Percentiles rank a stretch among this genome's conserved stretches.
Evolutionary conservation across 2,888 invertebrate genomes (phyloP).

Genomic region (Xiphydria camelus): DNA sequence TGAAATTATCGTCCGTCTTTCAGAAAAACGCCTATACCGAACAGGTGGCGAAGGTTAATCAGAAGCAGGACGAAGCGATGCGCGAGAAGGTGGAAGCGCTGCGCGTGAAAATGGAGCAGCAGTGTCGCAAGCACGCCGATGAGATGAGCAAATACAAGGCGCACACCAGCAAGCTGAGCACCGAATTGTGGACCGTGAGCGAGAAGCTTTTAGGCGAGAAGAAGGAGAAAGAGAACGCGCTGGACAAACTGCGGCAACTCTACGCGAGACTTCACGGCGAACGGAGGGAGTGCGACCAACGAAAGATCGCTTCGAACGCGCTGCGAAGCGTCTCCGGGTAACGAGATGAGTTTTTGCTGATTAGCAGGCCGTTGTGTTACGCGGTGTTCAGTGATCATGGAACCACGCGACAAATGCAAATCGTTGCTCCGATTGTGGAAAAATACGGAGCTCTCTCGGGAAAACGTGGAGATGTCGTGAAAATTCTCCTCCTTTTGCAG

Average conservation of each 20-base stretch:
- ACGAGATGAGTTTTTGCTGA: not conserved
- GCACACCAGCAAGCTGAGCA: conserved; percentile 61
- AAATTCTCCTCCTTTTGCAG: no score
- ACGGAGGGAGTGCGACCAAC: no score
- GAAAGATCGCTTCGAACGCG: no score
- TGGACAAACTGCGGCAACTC: conserved; percentile 48
- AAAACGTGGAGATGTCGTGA: no score
- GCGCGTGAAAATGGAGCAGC: conserved; percentile 44
- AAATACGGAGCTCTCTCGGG: no score
- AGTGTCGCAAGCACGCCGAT: conserved; percentile 47
- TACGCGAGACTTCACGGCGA: no score
- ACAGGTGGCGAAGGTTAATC: conserved; percentile 62
- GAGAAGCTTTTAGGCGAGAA: conserved; percentile 65
- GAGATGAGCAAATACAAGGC: conserved; percentile 60
- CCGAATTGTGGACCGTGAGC: conserved; percentile 66
- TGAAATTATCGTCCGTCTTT: no score
- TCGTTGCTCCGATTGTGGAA: no score
- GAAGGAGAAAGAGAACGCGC: conserved; percentile 62
- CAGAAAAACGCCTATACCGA: conserved; percentile 63
- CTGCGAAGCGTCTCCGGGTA: not conserved
- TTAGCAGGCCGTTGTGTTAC: not conserved
- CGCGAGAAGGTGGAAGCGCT: conserved; percentile 59
- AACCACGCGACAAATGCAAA: no score
- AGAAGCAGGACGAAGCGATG: conserved; percentile 61
- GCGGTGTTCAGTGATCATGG: no score